Conservation (phyloP, 2,888 invertebrate species). For the Plebejus anna region DNA sequence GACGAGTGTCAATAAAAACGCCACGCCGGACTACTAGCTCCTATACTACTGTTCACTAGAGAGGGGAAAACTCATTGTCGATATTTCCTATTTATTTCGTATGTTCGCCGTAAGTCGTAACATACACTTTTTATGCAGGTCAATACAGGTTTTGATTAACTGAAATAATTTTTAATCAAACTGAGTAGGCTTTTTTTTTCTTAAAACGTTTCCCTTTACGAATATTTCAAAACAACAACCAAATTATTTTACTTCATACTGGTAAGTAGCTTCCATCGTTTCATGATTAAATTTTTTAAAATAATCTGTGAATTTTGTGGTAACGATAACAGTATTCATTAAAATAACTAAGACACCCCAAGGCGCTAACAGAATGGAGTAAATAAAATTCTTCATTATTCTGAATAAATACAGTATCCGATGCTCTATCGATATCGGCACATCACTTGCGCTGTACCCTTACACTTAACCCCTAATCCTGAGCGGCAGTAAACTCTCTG, state of each 20-base stretch:
- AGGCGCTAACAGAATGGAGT: too few species aligned
- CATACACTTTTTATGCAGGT: background rate
- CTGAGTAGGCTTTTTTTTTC: too few species aligned
- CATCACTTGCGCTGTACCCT: slow-evolving; percentile 63
- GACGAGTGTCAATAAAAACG: slow-evolving; percentile 78
- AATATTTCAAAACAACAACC: too few species aligned
- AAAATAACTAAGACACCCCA: too few species aligned
- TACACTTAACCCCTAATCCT: slow-evolving; percentile 80
- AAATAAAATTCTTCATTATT: too few species aligned
- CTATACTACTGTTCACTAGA: slow-evolving; percentile 51
- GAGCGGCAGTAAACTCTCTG: slow-evolving; percentile 67
- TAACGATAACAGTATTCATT: too few species aligned
- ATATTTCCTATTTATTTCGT: background rate
- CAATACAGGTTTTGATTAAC: background rate
- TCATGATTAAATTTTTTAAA: too few species aligned
- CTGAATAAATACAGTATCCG: background rate
- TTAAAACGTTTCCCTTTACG: too few species aligned
- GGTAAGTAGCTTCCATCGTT: too few species aligned
- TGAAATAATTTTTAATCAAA: too few species aligned
- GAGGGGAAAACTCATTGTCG: background rate
- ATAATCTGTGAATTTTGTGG: too few species aligned
- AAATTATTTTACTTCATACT: too few species aligned
- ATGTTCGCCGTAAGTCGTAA: background rate
- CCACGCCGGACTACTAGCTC: slow-evolving; percentile 75
- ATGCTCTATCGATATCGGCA: slow-evolving; percentile 42